Evolutionary conservation across 2,888 invertebrate genomes (phyloP).

Genomic region (Leptopilina syphax): DNA sequence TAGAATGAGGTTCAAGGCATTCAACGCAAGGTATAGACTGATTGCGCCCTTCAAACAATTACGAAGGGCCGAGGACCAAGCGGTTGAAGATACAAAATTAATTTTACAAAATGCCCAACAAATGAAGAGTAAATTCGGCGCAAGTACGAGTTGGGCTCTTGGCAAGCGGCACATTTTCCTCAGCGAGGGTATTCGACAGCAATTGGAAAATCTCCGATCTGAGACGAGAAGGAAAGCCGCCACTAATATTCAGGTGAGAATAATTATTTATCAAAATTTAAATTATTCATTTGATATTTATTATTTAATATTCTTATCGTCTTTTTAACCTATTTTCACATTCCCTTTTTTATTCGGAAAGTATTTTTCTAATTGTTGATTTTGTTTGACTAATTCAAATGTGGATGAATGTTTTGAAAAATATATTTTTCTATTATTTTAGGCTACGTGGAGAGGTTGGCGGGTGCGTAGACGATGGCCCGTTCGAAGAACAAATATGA

Average conservation of each 20-base stretch:
- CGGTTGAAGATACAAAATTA: conserved; percentile 86
- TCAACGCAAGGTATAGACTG: conserved; percentile 90
- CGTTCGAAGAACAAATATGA: conserved; percentile 76
- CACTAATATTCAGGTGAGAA: conserved; percentile 83
- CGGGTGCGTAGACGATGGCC: conserved; percentile 84
- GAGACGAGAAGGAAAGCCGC: conserved; percentile 89
- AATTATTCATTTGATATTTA: too few species aligned
- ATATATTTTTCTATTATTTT: conserved; percentile 29
- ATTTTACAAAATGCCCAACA: conserved; percentile 86
- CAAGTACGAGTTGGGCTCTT: conserved; percentile 88
- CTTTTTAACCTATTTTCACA: too few species aligned
- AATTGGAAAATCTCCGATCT: conserved; percentile 89
- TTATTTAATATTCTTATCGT: too few species aligned
- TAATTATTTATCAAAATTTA: background rate
- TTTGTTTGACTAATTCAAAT: too few species aligned
- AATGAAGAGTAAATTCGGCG: conserved; percentile 75
- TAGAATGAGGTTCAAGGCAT: conserved; percentile 95
- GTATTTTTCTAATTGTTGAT: too few species aligned
- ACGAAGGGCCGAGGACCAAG: conserved; percentile 84
- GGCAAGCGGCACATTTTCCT: conserved; percentile 96
- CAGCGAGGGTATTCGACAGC: conserved; percentile 94
- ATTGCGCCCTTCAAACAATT: conserved; percentile 87
- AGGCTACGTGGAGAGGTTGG: conserved; percentile 91
- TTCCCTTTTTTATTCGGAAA: too few species aligned
- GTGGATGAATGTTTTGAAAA: too few species aligned